Conservation (phyloP, 2,797 vertebrate species). For the Podarcis siculus region DNA sequence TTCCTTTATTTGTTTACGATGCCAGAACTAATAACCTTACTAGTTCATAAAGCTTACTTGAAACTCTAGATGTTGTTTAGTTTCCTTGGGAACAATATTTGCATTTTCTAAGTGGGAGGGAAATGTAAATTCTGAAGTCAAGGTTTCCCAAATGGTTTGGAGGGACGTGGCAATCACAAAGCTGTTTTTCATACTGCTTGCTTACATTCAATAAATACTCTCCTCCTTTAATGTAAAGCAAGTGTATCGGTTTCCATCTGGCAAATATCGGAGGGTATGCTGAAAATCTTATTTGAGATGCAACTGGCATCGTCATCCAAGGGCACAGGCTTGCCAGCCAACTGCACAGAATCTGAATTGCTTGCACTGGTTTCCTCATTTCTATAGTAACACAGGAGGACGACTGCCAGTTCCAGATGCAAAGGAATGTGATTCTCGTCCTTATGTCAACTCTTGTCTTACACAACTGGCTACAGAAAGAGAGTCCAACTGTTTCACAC, state of each 20-base stretch:
- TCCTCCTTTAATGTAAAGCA: slow-evolving; percentile 25
- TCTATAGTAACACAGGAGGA: slow-evolving; percentile 63
- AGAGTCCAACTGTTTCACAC: slow-evolving; percentile 39
- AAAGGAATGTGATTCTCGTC: slow-evolving; percentile 57
- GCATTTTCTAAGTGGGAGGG: not conserved
- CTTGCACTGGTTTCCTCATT: slow-evolving; percentile 54
- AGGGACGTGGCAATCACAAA: not conserved
- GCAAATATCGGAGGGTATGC: slow-evolving; percentile 9
- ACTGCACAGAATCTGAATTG: slow-evolving; percentile 47
- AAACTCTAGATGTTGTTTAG: not conserved
- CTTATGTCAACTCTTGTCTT: slow-evolving; percentile 64
- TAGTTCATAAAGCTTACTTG: not conserved
- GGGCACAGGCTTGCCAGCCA: slow-evolving; percentile 20
- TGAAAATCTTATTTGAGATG: slow-evolving; percentile 29
- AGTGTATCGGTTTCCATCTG: slow-evolving; percentile 53
- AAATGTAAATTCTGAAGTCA: not conserved
- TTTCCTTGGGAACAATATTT: not conserved
- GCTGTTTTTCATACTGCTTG: not conserved
- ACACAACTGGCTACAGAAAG: slow-evolving; percentile 57
- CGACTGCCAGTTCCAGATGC: slow-evolving; percentile 55
- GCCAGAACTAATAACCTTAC: not conserved
- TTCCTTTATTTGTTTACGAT: not conserved
- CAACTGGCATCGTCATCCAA: not conserved
- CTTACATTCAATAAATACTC: slow-evolving; percentile 12
- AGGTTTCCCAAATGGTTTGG: not conserved